These are phyloP conservation scores for Epicauta chinensis DNA, from an alignment of 1,140 invertebrate genomes.

Conservation along the genomic window DNA sequence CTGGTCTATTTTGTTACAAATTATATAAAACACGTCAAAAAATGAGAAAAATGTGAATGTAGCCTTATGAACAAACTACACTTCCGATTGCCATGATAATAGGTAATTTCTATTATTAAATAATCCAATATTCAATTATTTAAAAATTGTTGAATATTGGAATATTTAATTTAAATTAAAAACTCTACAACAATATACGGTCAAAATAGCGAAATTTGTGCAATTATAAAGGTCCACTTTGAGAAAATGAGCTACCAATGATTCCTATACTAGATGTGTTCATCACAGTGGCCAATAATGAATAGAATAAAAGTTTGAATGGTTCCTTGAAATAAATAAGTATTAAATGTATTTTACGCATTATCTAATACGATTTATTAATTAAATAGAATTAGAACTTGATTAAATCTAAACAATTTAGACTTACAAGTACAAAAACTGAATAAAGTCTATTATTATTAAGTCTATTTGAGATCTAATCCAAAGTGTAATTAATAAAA, in stretches of 20 bases:
- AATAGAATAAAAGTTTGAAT: constrained; percentile 14
- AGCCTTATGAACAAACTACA: too few relatives aligned
- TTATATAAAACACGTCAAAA: too few relatives aligned
- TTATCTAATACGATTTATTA: too few relatives aligned
- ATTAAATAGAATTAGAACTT: too few relatives aligned
- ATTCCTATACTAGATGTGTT: constrained; percentile 25
- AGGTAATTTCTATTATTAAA: neutral
- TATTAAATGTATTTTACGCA: neutral
- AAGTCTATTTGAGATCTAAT: constrained; percentile 2
- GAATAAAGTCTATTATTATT: neutral
- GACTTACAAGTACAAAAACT: neutral
- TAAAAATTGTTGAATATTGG: neutral
- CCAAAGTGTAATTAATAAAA: constrained; percentile 11
- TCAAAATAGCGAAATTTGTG: neutral
- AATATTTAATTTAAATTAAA: neutral
- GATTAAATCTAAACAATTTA: too few relatives aligned
- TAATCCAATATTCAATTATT: constrained; percentile 1
- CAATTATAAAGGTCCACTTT: constrained; percentile 4
- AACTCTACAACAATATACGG: neutral
- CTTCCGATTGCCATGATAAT: too few relatives aligned
- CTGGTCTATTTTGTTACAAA: too few relatives aligned
- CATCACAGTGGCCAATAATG: constrained; percentile 20
- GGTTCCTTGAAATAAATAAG: constrained; percentile 15
- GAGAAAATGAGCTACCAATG: constrained; percentile 20
- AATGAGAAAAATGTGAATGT: too few relatives aligned